phyloP scores from a whole-genome alignment of 2,888 invertebrate species.

The Drosophila nr. fundita region DNA sequence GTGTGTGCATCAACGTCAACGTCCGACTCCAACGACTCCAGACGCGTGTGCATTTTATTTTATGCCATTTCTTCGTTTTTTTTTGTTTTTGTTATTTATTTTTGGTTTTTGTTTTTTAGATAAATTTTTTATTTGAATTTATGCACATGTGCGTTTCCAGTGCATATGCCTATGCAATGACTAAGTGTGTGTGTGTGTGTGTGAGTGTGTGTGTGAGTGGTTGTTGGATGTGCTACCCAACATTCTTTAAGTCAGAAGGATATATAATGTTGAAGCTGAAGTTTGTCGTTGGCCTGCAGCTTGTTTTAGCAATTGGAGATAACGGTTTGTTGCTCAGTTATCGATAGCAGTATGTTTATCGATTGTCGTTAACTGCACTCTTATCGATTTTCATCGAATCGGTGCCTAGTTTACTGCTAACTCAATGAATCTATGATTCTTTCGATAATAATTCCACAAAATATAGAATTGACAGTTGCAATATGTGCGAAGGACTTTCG shows the following conservation, averaged over 20 bases:
- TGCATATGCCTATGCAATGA: conserved; percentile 4
- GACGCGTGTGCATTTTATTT: conserved; percentile 52
- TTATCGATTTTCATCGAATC: neutral
- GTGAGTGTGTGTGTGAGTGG: conserved; percentile 5
- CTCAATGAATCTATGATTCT: neutral
- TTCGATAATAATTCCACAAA: neutral
- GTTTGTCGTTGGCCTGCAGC: neutral
- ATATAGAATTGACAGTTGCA: neutral
- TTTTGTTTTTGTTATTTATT: conserved; percentile 26
- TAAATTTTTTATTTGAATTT: conserved; percentile 73
- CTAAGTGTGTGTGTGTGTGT: conserved; percentile 3
- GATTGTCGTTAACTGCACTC: neutral
- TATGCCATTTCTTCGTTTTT: conserved; percentile 12
- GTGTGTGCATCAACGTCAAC: conserved; percentile 60
- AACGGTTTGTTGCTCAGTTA: neutral
- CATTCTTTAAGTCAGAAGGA: neutral
- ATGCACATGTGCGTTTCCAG: conserved; percentile 56
- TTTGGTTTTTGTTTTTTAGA: conserved; percentile 57
- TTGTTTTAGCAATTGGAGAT: no score
- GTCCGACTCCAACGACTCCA: conserved; percentile 58
- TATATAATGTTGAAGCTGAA: neutral
- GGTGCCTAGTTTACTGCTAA: neutral
- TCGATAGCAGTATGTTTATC: conserved; percentile 1
- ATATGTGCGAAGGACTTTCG: neutral
- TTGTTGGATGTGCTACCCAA: conserved; percentile 25